Evolutionary conservation across 2,113 vertebrate genomes (phyloP), one percentile per base, ranked within the genome.

Genomic region (Nesoenas mayeri): DNA sequence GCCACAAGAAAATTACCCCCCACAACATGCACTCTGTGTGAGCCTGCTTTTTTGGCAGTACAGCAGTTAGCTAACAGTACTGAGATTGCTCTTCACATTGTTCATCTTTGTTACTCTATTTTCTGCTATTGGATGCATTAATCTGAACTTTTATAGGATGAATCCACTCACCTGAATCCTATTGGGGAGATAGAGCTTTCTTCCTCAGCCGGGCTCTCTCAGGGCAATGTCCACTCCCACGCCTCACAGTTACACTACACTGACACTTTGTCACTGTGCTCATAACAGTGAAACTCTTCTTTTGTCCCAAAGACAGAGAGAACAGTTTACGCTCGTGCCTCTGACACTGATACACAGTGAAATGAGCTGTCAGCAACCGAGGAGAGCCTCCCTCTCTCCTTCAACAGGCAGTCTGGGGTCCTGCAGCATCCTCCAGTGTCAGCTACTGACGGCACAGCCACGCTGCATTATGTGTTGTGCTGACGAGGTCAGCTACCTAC

Each of bases 401-500:
- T 73, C 89, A 47, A 94, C 87, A 25, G 93, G 94, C 91, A 9
- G 54, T 16, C 78, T 4, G 89, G 73, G 91, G 89, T 95, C 90
- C 91, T 78, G 86, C 92, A 98, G 98, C 98, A 98, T 98, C 98
- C 97, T 98, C 96, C 47, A 2, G 92, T 96, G 95, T 91, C 89
- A 91, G 91, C 83, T 53, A 78, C 93, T 15, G 60, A 61, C 96
- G 44, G 86, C 94, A 89, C 85, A 65, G 90, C 94, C 91, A 47
- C 83, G 44, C 69, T 64, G 89, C 83, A 58, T 95, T 81, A 67
- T 80, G 86, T 20, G 97, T 97, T 60, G 29, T 70, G 44, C 91
- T 89, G 97, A 58, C 87, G 91, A 73, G 97, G 98, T 98, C 97
- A 98, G 97, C 98, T 95, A 95, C 97, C 95, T 95, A 96, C 98